Conservation (phyloP, 2,113 vertebrate genomes). For the Hyla sarda region DNA sequence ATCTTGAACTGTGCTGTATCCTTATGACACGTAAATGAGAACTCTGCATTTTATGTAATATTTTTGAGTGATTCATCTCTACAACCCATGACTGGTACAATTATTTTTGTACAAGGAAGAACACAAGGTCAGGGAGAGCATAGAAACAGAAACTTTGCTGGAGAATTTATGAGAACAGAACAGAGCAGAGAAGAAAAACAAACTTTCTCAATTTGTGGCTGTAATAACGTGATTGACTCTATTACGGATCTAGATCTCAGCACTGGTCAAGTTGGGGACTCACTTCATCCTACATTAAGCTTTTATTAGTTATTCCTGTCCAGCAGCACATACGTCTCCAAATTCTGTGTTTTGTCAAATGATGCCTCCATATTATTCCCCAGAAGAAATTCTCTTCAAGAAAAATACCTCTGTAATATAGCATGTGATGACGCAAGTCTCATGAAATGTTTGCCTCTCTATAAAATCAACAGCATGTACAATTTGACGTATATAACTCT, state of each 20-base stretch:
- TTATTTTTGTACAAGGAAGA: conserved; percentile 29
- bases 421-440: too few species aligned
- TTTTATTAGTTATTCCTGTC: neutral
- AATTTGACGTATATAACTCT: too few species aligned
- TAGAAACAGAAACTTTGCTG: neutral
- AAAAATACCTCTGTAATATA: neutral
- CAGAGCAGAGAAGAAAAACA: neutral
- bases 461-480: too few species aligned
- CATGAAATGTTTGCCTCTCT: too few species aligned
- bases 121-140: conserved; percentile 20
- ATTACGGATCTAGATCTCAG: neutral
- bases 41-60: conserved; percentile 1
- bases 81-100: neutral
- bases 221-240: neutral
- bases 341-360: neutral
- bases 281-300: neutral
- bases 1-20: neutral
- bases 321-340: neutral
- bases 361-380: neutral
- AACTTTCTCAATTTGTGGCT: neutral
- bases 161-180: neutral
- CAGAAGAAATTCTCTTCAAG: neutral
- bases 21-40: neutral
- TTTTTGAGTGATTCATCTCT: neutral
- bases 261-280: neutral